Evolutionary conservation across 2,888 invertebrate species (phyloP), one percentile per base, ranked within the genome.

Genomic region (Spilarctia lutea): DNA sequence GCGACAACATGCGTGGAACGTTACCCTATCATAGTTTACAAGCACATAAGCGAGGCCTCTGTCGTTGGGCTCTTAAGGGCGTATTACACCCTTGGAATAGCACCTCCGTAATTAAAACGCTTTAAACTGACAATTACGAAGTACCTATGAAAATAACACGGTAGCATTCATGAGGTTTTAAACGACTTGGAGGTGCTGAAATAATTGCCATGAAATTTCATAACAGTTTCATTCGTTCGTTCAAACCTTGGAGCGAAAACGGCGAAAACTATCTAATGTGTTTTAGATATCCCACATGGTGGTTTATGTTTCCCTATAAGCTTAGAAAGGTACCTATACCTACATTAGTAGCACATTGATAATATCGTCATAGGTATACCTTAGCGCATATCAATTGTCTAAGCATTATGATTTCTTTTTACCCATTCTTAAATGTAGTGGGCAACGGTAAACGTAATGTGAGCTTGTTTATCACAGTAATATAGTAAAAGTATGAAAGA

Each of bases 21-120:
- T 87, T 78, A 89, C 86, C 87, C 90, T 91, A 89, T 89, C 89
- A 91, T 94, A 94, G 93, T 94, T 94, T 93, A 94, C 92, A 90
- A 90, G 92, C 91, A 88, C 90, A 89, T 91, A 89, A 85, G 85
- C 84, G 88, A 91, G 89, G 87, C 88, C 88, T 75, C 83, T 83
- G 86, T 85, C 89, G 86, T 90, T 87, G 84, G 88, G 78, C 90
- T 89, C 91, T 94, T 94, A 91, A 94, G 92, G 90, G 93, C 92
- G 85, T 92, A 92, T 94, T 92, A 91, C 91, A 93, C 94, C 94
- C 94, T 92, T 90, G 86, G 86, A 93, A 94, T 92, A 91, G 92
- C 90, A 90, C 89, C 90, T 90, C 89, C 87, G 93, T 95, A 95
- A 95, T 96, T 95, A 95, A 95, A 95, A 91, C 94, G 90, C 92